phyloP scores from a whole-genome alignment of 30 jellyfish, hydroid and myxozoan species.

The Sanderia malayensis region DNA sequence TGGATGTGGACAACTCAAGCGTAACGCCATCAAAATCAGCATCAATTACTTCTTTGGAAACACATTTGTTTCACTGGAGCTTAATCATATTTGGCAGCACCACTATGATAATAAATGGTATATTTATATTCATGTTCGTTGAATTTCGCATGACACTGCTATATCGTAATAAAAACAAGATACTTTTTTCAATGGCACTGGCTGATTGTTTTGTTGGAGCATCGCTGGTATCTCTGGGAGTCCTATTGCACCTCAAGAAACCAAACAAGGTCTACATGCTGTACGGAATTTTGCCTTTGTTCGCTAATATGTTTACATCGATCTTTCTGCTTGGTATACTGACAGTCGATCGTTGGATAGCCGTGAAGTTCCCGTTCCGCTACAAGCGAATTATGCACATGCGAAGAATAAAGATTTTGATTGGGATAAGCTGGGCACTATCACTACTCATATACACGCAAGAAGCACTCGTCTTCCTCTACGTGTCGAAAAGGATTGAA shows the following conservation, averaged over 20 bases:
- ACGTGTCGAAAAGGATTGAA: conserved; percentile 17
- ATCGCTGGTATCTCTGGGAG: conserved; percentile 26
- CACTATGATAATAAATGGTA: background rate
- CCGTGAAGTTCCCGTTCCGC: conserved; percentile 39
- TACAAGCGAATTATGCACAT: conserved; percentile 13
- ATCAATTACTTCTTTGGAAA: background rate
- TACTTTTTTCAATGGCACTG: conserved; percentile 51
- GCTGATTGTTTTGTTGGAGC: conserved; percentile 56
- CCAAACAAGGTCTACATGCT: conserved; percentile 24
- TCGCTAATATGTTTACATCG: conserved; percentile 53
- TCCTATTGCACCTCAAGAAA: conserved; percentile 10
- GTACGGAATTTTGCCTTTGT: conserved; percentile 31
- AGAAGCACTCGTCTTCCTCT: conserved; percentile 13
- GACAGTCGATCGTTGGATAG: conserved; percentile 47
- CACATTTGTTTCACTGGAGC: background rate
- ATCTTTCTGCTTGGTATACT: conserved; percentile 21
- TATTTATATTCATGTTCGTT: background rate
- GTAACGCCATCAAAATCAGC: background rate
- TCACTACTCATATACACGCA: conserved; percentile 24
- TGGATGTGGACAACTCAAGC: no score
- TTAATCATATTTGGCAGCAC: background rate
- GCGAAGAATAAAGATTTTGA: conserved; percentile 1
- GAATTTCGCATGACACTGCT: conserved; percentile 2
- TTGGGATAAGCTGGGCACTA: conserved; percentile 17
- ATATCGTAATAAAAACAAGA: background rate